Conservation (phyloP, 2,888 invertebrate species). For the Euzetes globulus region DNA sequence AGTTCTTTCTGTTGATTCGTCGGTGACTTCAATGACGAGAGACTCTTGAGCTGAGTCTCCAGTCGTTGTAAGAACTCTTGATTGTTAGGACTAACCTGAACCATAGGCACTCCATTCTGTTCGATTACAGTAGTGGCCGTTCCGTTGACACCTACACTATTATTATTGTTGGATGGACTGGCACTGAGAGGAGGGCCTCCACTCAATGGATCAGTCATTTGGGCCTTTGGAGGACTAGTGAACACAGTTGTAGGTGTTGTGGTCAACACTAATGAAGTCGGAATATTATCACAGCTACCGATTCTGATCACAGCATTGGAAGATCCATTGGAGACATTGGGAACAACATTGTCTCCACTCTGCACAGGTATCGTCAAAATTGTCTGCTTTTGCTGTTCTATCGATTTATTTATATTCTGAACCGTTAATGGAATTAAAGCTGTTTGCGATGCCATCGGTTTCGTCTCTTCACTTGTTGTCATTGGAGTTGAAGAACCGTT, state of each 20-base stretch:
- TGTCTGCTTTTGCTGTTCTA: constrained; percentile 33
- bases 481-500: background rate
- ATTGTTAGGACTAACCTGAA: constrained; percentile 36
- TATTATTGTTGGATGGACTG: background rate
- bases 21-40: constrained; percentile 54
- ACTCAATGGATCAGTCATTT: constrained; percentile 15
- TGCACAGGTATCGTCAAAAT: constrained; percentile 28
- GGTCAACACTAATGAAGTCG: constrained; percentile 15
- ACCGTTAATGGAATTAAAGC: constrained; percentile 41
- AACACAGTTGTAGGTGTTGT: constrained; percentile 24
- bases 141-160: background rate
- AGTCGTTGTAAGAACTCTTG: constrained; percentile 55
- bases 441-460: constrained; percentile 21
- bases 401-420: constrained; percentile 37
- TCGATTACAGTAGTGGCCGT: constrained; percentile 31
- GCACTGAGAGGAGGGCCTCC: constrained; percentile 31
- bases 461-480: constrained; percentile 24
- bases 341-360: constrained; percentile 4
- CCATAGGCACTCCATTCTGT: constrained; percentile 34
- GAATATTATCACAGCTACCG: constrained; percentile 26
- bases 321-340: constrained; percentile 16
- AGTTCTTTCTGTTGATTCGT: constrained; percentile 54
- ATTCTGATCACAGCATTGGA: constrained; percentile 26
- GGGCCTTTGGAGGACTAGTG: constrained; percentile 31
- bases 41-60: constrained; percentile 61